Evolutionary conservation across 1,140 invertebrate genomes (phyloP).

Genomic region (Drosophila pruinosa): DNA sequence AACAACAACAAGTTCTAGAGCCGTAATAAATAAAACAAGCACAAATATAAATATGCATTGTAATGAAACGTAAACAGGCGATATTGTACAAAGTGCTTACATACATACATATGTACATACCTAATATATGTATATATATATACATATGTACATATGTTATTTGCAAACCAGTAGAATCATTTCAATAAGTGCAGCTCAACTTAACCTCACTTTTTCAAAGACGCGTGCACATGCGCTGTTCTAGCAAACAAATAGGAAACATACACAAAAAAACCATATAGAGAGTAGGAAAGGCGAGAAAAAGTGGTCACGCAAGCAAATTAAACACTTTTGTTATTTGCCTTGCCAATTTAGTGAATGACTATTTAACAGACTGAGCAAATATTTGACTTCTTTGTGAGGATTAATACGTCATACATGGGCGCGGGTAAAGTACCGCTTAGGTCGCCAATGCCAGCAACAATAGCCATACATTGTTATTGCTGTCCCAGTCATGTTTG

Average conservation of each 20-base stretch:
- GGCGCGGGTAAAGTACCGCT: conserved; percentile 35
- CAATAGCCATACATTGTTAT: conserved; percentile 53
- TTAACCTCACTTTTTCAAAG: conserved; percentile 20
- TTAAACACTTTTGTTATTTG: conserved; percentile 59
- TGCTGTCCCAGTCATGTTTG: too few relatives aligned
- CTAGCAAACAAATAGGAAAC: neutral
- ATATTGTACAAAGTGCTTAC: conserved; percentile 46
- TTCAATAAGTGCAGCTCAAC: conserved; percentile 3
- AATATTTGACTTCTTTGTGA: conserved; percentile 54
- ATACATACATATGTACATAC: too few relatives aligned
- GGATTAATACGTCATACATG: conserved; percentile 28
- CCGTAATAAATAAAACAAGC: conserved; percentile 45
- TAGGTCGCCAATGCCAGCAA: neutral
- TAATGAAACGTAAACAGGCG: conserved; percentile 70
- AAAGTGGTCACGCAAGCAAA: conserved; percentile 56
- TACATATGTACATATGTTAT: too few relatives aligned
- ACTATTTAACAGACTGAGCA: conserved; percentile 71
- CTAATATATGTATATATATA: neutral
- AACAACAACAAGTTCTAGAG: conserved; percentile 35
- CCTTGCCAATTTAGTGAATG: conserved; percentile 56
- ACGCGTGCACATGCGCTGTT: conserved; percentile 37
- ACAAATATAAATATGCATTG: conserved; percentile 60
- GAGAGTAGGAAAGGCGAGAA: conserved; percentile 14
- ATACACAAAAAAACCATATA: neutral
- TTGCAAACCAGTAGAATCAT: conserved; percentile 22